Percentiles rank a stretch among this genome's conserved stretches.
Evolutionary conservation across 2,113 vertebrate genomes (phyloP).

Genomic region (Mirounga angustirostris): DNA sequence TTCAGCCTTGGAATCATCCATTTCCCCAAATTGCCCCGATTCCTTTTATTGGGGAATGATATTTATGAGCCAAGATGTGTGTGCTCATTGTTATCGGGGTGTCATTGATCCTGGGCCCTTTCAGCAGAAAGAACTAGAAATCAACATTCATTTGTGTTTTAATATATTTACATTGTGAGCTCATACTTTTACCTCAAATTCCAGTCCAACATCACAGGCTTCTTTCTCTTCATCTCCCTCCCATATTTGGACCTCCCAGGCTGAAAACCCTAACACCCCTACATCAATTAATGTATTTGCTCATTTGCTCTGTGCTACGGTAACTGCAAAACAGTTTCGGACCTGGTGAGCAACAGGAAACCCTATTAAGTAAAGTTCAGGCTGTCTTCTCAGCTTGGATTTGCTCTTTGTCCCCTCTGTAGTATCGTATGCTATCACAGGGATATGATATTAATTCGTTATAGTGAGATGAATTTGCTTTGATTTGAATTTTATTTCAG

Average conservation of each 20-base stretch:
- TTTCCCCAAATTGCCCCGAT: background rate
- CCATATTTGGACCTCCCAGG: background rate
- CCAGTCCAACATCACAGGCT: background rate
- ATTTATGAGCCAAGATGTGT: background rate
- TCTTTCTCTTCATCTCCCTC: background rate
- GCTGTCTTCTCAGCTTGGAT: background rate
- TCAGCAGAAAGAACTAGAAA: background rate
- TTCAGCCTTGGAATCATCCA: background rate
- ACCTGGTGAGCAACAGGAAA: background rate
- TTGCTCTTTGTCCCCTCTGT: background rate
- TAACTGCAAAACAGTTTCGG: background rate
- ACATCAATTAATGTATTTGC: background rate
- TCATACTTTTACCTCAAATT: background rate
- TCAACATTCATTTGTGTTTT: background rate
- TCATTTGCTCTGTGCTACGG: background rate
- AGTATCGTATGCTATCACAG: background rate
- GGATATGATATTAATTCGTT: background rate
- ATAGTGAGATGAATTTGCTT: background rate
- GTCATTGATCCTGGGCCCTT: background rate
- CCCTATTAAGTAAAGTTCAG: background rate
- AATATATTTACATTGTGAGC: background rate
- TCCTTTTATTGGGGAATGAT: background rate
- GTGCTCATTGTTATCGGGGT: too few relatives aligned
- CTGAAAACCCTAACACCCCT: background rate
- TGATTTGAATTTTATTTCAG: background rate